A percentile compares a stretch with the other conserved stretches of the same genome.
phyloP scores from a whole-genome alignment of 2,888 invertebrate genomes.

The Harpagoxenus sublaevis region DNA sequence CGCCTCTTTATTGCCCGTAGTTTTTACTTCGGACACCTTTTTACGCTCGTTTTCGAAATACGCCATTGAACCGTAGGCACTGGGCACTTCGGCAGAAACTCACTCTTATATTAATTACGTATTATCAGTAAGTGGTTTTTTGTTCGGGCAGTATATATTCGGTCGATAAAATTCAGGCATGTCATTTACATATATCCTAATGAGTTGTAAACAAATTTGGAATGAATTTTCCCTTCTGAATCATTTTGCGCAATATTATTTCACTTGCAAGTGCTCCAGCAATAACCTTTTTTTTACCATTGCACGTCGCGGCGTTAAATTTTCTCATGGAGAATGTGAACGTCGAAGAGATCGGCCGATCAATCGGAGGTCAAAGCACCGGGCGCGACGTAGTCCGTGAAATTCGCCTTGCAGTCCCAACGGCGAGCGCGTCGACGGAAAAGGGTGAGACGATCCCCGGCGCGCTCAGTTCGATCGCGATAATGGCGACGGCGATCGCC shows the following conservation, averaged over 20 bases:
- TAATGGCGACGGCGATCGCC: constrained; percentile 76
- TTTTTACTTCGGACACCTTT: constrained; percentile 22
- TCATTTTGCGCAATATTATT: background rate
- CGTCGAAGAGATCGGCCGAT: constrained; percentile 45
- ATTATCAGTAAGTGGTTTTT: constrained; percentile 7
- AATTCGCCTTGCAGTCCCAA: constrained; percentile 47
- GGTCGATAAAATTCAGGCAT: background rate
- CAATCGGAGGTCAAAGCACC: constrained; percentile 51
- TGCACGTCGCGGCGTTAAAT: background rate
- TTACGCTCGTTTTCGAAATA: constrained; percentile 26
- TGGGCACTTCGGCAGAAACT: background rate
- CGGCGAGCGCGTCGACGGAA: constrained; percentile 69
- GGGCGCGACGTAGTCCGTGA: constrained; percentile 39
- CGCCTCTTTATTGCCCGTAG: constrained; percentile 14
- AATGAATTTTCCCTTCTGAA: background rate
- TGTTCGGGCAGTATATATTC: background rate
- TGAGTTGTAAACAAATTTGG: background rate
- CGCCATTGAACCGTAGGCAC: background rate
- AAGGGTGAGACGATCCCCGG: constrained; percentile 71
- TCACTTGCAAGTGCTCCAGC: no score
- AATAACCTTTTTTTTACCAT: background rate
- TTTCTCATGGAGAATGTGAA: constrained; percentile 32
- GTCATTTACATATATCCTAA: background rate
- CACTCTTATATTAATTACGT: constrained; percentile 32
- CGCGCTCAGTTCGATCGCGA: constrained; percentile 73